Evolutionary conservation across 2,888 invertebrate species (phyloP), one percentile per base, ranked within the genome.

Genomic region (Heliconius charithonia): DNA sequence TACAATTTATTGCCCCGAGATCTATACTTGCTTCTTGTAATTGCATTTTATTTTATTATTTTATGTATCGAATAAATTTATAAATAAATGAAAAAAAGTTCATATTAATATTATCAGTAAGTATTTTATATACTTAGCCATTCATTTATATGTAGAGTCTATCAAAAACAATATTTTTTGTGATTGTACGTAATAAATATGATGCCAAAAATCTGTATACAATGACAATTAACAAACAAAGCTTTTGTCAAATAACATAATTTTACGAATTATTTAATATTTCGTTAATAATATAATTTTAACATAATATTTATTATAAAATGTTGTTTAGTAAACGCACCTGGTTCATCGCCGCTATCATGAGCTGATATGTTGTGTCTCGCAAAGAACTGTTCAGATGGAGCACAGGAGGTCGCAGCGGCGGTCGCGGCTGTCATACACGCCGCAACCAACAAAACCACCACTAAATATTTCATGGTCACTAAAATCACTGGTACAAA

Each of bases 321-420:
- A 63, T 51, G 65, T 71, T 81, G 82, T 81, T 81, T 83, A 81
- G 75, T 51, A 78, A 77, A 70, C 91, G 89, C 91, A 95, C 94
- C 94, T 95, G 94, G 91, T 87, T 89, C 89, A 80, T 90, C 87
- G 13, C 59, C 72, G 87, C 87, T 90, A 85, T 92, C 92, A 88
- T 94, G 94, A 93, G 94, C 94, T 93, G 95, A 90, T 89, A 89
- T 89, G 87, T 94, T 94, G 89, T 93, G 92, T 83, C 92, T 90
- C 83, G 87, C 83, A 88, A 94, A 92, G 91, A 92, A 93, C 85
- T 91, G 90, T 83, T 91, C 89, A 77, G 93, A 85, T 69, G 85
- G 86, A 81, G 88, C 86, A 85, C 94, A 94, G 81, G 92, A 88
- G 81, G 89, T 85, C 75, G 88, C 85, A n/a, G 91, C 92, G 78